Conservation (phyloP, 2,113 vertebrate genomes). For the Xenopus tropicalis region DNA sequence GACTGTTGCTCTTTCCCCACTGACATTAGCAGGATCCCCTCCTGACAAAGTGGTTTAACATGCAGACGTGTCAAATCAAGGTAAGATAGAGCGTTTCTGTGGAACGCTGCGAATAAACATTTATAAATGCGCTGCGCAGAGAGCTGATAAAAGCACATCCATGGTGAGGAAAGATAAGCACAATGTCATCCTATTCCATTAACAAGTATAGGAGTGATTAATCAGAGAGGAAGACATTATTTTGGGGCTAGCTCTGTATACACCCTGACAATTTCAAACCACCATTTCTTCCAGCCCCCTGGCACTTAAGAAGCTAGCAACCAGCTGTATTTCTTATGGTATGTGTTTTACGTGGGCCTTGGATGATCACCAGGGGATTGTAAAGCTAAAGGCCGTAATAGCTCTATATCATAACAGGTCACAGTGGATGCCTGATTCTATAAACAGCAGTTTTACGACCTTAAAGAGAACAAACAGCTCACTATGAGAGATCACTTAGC, state of each 20-base stretch:
- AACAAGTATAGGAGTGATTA: constrained; percentile 36
- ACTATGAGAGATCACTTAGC: too few relatives aligned
- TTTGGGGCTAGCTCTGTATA: not conserved
- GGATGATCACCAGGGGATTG: not conserved
- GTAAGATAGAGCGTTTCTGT: constrained; percentile 35
- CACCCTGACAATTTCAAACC: not conserved
- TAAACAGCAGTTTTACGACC: not conserved
- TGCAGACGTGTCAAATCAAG: constrained; percentile 38
- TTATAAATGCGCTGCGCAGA: constrained; percentile 30
- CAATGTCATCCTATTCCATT: constrained; percentile 36
- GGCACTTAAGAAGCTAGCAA: not conserved
- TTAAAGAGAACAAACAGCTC: not conserved
- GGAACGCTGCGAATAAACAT: constrained; percentile 26
- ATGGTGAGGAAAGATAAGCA: constrained; percentile 42
- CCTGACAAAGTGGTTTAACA: constrained; percentile 11
- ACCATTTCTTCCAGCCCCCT: not conserved
- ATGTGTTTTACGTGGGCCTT: not conserved
- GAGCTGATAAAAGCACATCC: constrained; percentile 41
- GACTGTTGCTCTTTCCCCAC: not conserved
- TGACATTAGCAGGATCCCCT: not conserved
- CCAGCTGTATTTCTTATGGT: not conserved
- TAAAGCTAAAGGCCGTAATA: not conserved
- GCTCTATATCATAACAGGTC: not conserved
- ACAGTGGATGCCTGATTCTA: not conserved
- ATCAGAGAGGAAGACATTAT: constrained; percentile 1